Evolutionary conservation across 2,888 invertebrate species (phyloP), one percentile per base, ranked within the genome.

Genomic region (Empis stercorea): DNA sequence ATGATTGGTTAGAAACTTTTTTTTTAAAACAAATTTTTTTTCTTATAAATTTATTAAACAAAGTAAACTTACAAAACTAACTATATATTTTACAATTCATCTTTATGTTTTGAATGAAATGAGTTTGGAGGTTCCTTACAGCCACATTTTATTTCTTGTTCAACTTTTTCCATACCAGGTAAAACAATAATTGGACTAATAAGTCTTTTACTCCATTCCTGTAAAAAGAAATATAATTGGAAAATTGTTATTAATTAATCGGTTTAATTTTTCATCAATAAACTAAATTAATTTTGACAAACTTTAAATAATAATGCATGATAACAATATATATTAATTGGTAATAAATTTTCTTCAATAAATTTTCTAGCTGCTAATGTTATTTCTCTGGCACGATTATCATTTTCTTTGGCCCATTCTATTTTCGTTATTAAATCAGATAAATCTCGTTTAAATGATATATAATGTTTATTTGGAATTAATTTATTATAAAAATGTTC

Each of bases 401-500:
- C 89, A 64, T 91, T 76, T 9, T 76, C 62, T 38, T 74, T 74
- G 0, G 88, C 87, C 89, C 89, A 91, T 23, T 73, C 71, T 51
- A 96, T 70, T 65, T 81, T 80, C 23, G 86, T 79, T 4, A 85
- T 71, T 41, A 96, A 72, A 72, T 96, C 81, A 10, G 83, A 80
- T 16, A 96, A 71, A 66, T 95, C 84, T 41, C 75, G 68, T 58
- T 83, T 79, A 34, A 95, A 72, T 9, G 93, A 86, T 46, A 96
- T 72, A 65, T 81, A 97, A 69, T 97, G 95, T 56, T 77, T 72
- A 70, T 80, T 79, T 1, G 89, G 81, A 48, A 73, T 62, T 11
- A 95, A 68, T 55, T 84, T 75, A 36, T 75, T 69, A 63, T 97
- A 97, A 69, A 94, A 97, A 72, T 89, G 87, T 73, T 97, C 96